Evolutionary conservation across 2,113 vertebrate species (phyloP), one percentile per base, ranked within the genome.

Genomic region (Anarrhichthys ocellatus): DNA sequence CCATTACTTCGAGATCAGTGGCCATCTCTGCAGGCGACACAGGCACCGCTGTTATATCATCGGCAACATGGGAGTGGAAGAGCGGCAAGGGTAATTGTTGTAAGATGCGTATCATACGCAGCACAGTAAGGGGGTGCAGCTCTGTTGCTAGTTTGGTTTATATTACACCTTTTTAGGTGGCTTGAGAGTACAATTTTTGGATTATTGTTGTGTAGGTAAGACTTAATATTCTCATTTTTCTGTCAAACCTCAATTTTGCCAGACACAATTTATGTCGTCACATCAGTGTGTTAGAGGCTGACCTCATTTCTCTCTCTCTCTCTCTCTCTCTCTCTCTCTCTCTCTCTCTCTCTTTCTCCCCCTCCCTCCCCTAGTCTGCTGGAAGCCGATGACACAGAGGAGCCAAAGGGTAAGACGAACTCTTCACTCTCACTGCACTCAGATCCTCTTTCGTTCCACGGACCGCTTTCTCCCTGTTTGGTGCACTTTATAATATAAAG

Each of bases 361-460:
- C 42, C 62, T 48, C 8, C 42, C 10, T 66, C 13, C 68, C 62
- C 78, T 78, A 96, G 95, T 86, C 84, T 87, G 44, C 79, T 87
- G 89, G 91, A 92, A 88, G 84, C 78, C 44, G 93, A 87, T 86
- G 93, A 92, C 86, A 80, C 75, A 50, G 82, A 93, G 66, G 88
- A 90, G 83, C 88, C 89, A 85, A 91, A 89, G 82, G 94, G 95
- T 96, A 94, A 94, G 94, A 89, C 38, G 86, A 91, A 84, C 72
- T 82, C 78, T 83, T 65, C 77, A 78, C 87, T 94, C 92, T 88
- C 85, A 81, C 77, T 66, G 32, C 54, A 52, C 82, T 91, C 73
- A 74, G 62, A 69, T 87, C 82, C 59, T 75, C 82, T 66, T 74
- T 90, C 93, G 80, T 91, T 81, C 73, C 72, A 67, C 71, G 56